Evolutionary conservation across 2,888 invertebrate species (phyloP), one percentile per base, ranked within the genome.

Genomic region (Agrochola circellaris): DNA sequence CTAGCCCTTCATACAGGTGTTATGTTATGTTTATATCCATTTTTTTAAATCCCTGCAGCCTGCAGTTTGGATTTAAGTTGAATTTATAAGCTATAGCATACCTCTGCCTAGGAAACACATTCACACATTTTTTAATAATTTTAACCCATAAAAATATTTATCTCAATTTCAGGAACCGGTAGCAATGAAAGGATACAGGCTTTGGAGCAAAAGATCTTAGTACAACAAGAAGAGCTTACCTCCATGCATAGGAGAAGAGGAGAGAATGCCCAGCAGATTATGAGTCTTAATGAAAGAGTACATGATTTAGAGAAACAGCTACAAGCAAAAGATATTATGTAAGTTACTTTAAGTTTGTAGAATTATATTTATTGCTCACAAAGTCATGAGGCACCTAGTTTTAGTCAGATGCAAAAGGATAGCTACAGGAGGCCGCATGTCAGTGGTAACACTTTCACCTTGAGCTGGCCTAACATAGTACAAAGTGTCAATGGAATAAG

Each of bases 251-350:
- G 98, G 89, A 97, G 98, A 76, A 98, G 98, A 93, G 99, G 99
- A 65, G 99, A 99, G 97, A 99, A 99, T 96, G 97, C 99, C 5
- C 99, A 99, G 93, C 98, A 99, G 96, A 98, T 99, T 85, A 98
- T 99, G 82, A 99, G 98, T 94, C 97, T 99, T 58, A 99, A 98
- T 95, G 97, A 98, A 85, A 97, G 97, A 94, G 97, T 99, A 62
- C 98, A 99, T 93, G 99, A 99, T 87, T 98, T 98, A 90, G 98
- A 98, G 88, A 98, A 98, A 92, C 97, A 98, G 84, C 93, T 99
- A 79, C 97, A 97, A 72, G 95, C 97, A 65, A 98, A 98, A 94
- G 98, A 99, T 94, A 93, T 97, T 73, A 97, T 97, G 99, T 95
- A 90, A 95, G 95, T 81, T 72, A 58, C 13, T 20, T 77, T 38